Evolutionary conservation across 2,888 invertebrate genomes (phyloP), one percentile per base, ranked within the genome.

Genomic region (Lepeophtheirus nordmannii): DNA sequence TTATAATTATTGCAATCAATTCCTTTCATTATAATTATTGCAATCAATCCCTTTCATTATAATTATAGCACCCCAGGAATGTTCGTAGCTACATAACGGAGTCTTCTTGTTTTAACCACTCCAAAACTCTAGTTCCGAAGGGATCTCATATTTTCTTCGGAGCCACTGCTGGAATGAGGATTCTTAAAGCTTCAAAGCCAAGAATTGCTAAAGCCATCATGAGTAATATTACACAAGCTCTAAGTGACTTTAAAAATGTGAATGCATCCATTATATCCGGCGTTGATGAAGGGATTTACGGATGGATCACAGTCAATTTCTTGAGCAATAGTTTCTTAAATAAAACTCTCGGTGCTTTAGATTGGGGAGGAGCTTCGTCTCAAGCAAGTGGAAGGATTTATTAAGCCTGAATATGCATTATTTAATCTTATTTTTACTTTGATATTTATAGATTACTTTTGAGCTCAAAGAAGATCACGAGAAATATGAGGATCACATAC

Each of bases 81-180:
- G 53, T 46, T 46, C 53, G 53, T 46, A 46, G n/a, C 14, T 46
- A 46, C 8, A 46, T 46, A 1, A 14, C n/a, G 5, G 53, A 46
- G 53, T 46, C 53, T 17, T 8, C 53, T 17, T 46, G 53, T 46
- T 46, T 46, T 17, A 46, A 46, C 53, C 53, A 8, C 17, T 46
- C 53, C 53, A 46, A 46, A 17, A 17, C 53, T 17, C 17, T 46
- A 5, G 53, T 46, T 46, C 53, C 53, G 5, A 14, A 14, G 53
- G 53, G 53, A 14, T 46, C 53, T n/a, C 53, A 60, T n/a, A 60
- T 60, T 23, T 60, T 60, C 60, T 23, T 60, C 2, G 60, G 60
- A n/a, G 38, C 60, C n/a, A 62, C 62, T 9, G 62, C 62, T 1
- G 62, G 62, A 11, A 62, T 62, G 62, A n/a, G 60, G 41, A 62